Conservation (phyloP, 2,888 invertebrate genomes). For the Aporophyla nigra region DNA sequence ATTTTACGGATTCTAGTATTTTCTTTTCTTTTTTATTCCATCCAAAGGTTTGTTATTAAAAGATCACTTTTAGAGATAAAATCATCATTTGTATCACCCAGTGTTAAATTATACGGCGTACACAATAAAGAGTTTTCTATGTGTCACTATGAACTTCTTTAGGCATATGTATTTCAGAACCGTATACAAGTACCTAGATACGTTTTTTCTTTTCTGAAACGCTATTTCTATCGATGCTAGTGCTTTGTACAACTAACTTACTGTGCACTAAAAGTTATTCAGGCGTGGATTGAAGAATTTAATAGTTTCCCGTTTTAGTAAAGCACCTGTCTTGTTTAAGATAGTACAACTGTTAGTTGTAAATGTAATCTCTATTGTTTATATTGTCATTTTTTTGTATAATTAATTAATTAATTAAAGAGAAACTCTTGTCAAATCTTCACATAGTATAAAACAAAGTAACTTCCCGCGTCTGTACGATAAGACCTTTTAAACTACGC, state of each 20-base stretch:
- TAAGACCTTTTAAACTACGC: no score
- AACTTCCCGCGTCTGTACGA: no score
- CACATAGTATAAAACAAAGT: no score
- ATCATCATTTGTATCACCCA: no score
- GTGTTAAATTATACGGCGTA: not conserved
- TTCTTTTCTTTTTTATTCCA: not conserved
- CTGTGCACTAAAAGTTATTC: not conserved
- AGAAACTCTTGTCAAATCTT: no score
- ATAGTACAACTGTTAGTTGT: no score
- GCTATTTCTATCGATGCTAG: not conserved
- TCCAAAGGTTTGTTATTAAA: not conserved
- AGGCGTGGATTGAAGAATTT: not conserved
- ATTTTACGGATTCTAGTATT: no score
- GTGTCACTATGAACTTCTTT: not conserved
- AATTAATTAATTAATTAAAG: no score
- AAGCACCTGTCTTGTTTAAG: not conserved
- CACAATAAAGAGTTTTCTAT: not conserved
- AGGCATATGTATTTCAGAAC: not conserved
- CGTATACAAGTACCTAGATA: not conserved
- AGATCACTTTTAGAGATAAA: not conserved
- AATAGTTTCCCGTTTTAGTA: not conserved
- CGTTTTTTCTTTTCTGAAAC: not conserved
- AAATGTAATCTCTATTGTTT: no score
- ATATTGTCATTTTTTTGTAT: no score
- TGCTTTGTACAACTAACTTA: no score